These are phyloP conservation scores for Stegophylla sp. DNA, from an alignment of 2,888 invertebrate species.

Conservation along the genomic window DNA sequence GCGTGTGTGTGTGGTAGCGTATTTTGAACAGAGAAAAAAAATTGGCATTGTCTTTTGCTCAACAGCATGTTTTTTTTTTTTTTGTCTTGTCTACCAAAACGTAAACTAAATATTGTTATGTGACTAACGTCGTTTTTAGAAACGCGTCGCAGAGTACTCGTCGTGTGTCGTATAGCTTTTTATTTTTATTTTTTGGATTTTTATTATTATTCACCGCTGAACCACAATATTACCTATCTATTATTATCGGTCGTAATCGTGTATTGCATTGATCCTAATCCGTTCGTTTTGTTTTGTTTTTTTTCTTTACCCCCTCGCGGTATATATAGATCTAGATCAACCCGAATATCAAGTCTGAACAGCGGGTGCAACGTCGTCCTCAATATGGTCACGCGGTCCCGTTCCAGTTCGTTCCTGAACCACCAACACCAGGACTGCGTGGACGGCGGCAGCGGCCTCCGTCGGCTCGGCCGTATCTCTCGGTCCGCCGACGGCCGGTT, in stretches of 20 bases:
- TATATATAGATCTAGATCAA: slow-evolving; percentile 73
- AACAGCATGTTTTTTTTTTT: no score
- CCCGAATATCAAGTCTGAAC: slow-evolving; percentile 90
- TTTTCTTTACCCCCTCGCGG: neutral
- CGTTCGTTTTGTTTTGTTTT: neutral
- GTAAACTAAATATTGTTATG: no score
- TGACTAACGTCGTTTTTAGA: no score
- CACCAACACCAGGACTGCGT: slow-evolving; percentile 61
- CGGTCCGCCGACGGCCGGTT: slow-evolving; percentile 69
- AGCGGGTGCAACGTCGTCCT: slow-evolving; percentile 64
- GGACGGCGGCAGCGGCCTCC: slow-evolving; percentile 58
- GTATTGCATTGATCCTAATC: neutral
- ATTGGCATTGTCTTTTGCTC: no score
- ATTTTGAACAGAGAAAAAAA: no score
- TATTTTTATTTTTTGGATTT: neutral
- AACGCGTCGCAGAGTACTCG: neutral
- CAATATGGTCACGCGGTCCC: slow-evolving; percentile 60
- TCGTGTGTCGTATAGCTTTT: neutral
- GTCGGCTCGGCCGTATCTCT: slow-evolving; percentile 38
- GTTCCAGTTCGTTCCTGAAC: slow-evolving; percentile 53
- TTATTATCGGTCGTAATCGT: neutral
- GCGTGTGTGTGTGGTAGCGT: no score
- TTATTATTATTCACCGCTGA: neutral
- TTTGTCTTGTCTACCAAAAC: no score
- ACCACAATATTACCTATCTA: neutral